Evolutionary conservation across 2,888 invertebrate species (phyloP).

Genomic region (Pediacus dermestoides): DNA sequence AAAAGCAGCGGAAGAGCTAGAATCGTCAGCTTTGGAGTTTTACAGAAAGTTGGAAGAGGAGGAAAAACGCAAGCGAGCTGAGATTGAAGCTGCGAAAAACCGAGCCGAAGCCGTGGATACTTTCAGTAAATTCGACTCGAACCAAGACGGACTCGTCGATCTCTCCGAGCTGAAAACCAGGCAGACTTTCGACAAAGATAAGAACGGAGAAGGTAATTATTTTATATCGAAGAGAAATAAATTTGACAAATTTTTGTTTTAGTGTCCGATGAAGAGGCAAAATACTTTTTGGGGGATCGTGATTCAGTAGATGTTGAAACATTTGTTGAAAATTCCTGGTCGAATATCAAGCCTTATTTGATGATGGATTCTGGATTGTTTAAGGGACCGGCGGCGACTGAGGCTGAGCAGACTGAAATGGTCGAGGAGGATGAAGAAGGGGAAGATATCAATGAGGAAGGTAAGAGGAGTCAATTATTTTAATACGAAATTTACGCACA

Average conservation of each 20-base stretch:
- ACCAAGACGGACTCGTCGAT: slow-evolving; percentile 72
- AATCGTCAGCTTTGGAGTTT: slow-evolving; percentile 71
- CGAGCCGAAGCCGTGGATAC: slow-evolving; percentile 66
- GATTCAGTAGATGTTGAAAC: slow-evolving; percentile 65
- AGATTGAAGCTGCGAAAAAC: slow-evolving; percentile 56
- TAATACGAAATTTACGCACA: not conserved
- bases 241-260: slow-evolving; percentile 17
- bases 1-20: slow-evolving; percentile 67
- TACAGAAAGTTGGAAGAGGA: slow-evolving; percentile 69
- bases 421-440: slow-evolving; percentile 27
- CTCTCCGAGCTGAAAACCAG: slow-evolving; percentile 67
- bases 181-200: slow-evolving; percentile 81
- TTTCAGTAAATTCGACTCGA: slow-evolving; percentile 76
- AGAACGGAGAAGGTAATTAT: slow-evolving; percentile 64
- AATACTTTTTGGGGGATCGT: slow-evolving; percentile 66
- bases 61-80: slow-evolving; percentile 58
- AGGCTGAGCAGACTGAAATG: slow-evolving; percentile 33
- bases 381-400: slow-evolving; percentile 52
- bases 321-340: slow-evolving; percentile 70
- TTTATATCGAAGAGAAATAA: not conserved
- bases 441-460: slow-evolving; percentile 36
- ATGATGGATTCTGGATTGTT: slow-evolving; percentile 74
- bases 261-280: slow-evolving; percentile 84
- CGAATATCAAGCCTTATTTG: slow-evolving; percentile 71
- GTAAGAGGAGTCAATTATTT: slow-evolving; percentile 19